A percentile compares a stretch with the other conserved stretches of the same genome.
Evolutionary conservation across 2,888 invertebrate genomes (phyloP).

Genomic region (Eutolmus rufibarbis): DNA sequence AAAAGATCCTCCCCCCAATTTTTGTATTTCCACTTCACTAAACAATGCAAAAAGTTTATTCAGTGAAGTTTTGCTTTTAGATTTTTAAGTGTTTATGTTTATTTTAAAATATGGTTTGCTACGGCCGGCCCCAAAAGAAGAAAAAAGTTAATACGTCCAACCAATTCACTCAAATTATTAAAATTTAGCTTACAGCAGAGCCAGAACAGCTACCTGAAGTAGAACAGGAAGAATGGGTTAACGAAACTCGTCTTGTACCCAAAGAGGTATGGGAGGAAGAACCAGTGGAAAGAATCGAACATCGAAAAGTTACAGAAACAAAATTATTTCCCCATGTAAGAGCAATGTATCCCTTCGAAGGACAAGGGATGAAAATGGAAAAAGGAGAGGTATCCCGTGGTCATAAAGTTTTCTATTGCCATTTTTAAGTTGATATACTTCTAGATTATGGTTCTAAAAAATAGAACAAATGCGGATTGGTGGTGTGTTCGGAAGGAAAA

Average conservation of each 20-base stretch:
- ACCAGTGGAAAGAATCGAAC: conserved; percentile 82
- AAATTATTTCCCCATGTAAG: conserved; percentile 86
- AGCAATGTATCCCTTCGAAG: conserved; percentile 87
- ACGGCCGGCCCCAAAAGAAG: background rate
- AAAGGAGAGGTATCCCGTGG: conserved; percentile 75
- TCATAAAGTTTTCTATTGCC: background rate
- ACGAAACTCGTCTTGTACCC: conserved; percentile 83
- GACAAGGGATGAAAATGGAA: conserved; percentile 89
- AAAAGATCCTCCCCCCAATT: no score
- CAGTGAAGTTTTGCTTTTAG: no score
- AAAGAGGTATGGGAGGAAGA: conserved; percentile 95
- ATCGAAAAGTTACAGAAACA: conserved; percentile 86
- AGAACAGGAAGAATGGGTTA: conserved; percentile 77
- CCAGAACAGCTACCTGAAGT: conserved; percentile 68
- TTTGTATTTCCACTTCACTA: background rate
- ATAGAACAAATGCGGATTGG: conserved; percentile 97
- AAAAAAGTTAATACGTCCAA: background rate
- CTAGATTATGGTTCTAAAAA: conserved; percentile 83
- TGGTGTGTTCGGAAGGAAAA: conserved; percentile 96
- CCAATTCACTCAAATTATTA: conserved; percentile 50
- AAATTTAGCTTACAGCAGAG: conserved; percentile 64
- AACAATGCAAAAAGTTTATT: background rate
- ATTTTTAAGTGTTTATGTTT: background rate
- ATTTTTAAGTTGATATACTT: conserved; percentile 47
- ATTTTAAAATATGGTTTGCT: background rate